These are phyloP conservation scores for Sipha flava DNA, from an alignment of 1,140 invertebrate species.

Conservation along the genomic window DNA sequence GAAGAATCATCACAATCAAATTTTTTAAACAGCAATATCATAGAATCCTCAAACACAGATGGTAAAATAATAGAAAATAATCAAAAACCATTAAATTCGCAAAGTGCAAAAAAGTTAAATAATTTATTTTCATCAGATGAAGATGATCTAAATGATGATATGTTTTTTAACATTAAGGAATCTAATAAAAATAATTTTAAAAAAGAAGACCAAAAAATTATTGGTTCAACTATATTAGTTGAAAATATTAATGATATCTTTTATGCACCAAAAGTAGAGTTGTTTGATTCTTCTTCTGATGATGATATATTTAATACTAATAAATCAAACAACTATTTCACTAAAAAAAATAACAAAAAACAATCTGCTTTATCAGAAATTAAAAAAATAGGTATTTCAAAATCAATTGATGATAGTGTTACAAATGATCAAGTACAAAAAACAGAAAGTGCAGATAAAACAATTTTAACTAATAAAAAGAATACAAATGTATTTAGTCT, in stretches of 20 bases:
- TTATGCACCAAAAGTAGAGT: not conserved
- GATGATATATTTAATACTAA: conserved; percentile 8
- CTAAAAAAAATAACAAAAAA: not conserved
- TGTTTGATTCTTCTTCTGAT: conserved; percentile 26
- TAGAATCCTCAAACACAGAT: not conserved
- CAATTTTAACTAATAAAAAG: not conserved
- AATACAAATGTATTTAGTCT: not conserved
- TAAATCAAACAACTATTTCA: not conserved
- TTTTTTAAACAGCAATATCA: not conserved
- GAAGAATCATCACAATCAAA: not conserved
- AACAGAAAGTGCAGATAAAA: not conserved
- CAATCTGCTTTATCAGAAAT: not conserved
- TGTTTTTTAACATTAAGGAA: not conserved
- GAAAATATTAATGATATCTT: not conserved
- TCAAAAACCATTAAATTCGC: not conserved
- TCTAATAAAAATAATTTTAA: not conserved
- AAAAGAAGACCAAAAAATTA: not conserved
- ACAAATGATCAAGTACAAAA: not conserved
- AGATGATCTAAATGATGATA: not conserved
- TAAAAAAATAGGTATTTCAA: not conserved
- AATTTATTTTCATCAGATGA: conserved; percentile 25
- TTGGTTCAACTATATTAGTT: not conserved
- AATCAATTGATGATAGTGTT: not conserved
- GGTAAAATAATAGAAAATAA: not conserved
- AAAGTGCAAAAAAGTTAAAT: not conserved